Evolutionary conservation across 2,113 vertebrate genomes (phyloP), one percentile per base, ranked within the genome.

Genomic region (Corydoras sp.): DNA sequence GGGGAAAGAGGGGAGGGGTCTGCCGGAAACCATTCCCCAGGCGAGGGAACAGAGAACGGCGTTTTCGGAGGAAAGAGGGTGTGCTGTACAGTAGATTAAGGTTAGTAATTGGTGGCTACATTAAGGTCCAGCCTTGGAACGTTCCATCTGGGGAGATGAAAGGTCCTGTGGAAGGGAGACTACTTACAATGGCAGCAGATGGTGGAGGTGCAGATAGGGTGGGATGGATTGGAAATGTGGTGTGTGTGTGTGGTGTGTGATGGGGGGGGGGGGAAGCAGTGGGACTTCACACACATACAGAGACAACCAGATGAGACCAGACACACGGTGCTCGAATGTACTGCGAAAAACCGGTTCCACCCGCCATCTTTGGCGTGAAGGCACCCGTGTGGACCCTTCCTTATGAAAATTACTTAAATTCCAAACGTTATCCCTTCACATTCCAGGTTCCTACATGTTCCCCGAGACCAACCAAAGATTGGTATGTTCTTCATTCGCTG

Each of bases 151-250:
- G 83, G 87, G 84, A 86, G 87, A 90, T 89, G 90, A 85, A 82
- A 85, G 81, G 87, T 87, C 86, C 87, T 88, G 86, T 86, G 87
- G 88, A 84, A 88, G 90, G 91, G 90, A 89, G 88, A 90, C 88
- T 85, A 86, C 87, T 86, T 91, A 96, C 96, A 97, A 97, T 98
- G 96, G 95, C 86, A 95, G 95, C 94, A 95, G 94, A 90, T 92
- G 91, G 83, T 75, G 62, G 58, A 49, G 79, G 61, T 62, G 63
- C 61, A 71, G 58, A 77, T 70, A 68, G 70, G 69, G 75, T 43
- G 24, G 61, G 76, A 35, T 32, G 76, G 55, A 65, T 65, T 53
- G 31, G 66, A 24, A 24, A 24, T 24, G 18, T 24, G 18, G 70
- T 68, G 71, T 83, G 73, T 69, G 77, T 68, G 81, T 71, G 14